These are phyloP conservation scores for Oscheius sp. DNA, from an alignment of 2,888 invertebrate species.

Conservation along the genomic window DNA sequence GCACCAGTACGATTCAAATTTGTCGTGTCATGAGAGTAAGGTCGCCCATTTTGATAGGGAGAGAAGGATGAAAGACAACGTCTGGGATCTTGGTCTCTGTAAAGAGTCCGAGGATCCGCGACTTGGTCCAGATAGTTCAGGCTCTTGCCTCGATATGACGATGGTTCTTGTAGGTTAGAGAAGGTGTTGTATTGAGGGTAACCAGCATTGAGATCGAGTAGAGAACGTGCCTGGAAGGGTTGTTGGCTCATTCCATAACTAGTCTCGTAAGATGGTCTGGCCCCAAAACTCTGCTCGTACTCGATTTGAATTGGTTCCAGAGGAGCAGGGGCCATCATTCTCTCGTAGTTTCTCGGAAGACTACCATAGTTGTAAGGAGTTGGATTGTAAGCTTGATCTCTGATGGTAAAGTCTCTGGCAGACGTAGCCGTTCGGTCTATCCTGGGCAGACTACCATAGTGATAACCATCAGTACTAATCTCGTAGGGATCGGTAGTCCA, in stretches of 20 bases:
- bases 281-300: constrained; percentile 63
- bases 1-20: constrained; percentile 15
- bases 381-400: constrained; percentile 39
- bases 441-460: constrained; percentile 70
- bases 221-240: constrained; percentile 38
- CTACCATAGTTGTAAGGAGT: constrained; percentile 63
- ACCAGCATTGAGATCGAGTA: constrained; percentile 41
- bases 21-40: constrained; percentile 37
- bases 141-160: constrained; percentile 13
- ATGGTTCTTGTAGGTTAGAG: not conserved
- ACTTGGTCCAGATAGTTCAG: constrained; percentile 48
- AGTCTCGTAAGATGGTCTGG: constrained; percentile 35
- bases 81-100: constrained; percentile 14
- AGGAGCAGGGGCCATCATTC: constrained; percentile 47
- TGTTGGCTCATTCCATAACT: not conserved
- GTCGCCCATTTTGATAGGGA: constrained; percentile 1
- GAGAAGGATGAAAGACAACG: not conserved
- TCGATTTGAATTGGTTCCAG: constrained; percentile 56
- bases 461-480: constrained; percentile 56
- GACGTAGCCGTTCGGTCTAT: constrained; percentile 57
- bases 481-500: constrained; percentile 66
- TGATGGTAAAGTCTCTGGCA: constrained; percentile 57
- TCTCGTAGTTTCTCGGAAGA: constrained; percentile 70
- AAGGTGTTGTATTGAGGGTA: not conserved
- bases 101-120: constrained; percentile 21